Evolutionary conservation across 1,140 invertebrate species (phyloP).

Genomic region (Bombyx mori): ASM3026992v2 NC_085110.1:5226501-5227000

Average conservation of each 20-base stretch:
- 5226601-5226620: no score
- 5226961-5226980: slow-evolving; percentile 47
- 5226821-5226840: slow-evolving; percentile 32
- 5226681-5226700: slow-evolving; percentile 35
- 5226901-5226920: slow-evolving; percentile 61
- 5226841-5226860: slow-evolving; percentile 39
- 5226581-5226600: no score
- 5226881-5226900: slow-evolving; percentile 64
- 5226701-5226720: slow-evolving; percentile 31
- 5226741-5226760: slow-evolving; percentile 70
- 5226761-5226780: slow-evolving; percentile 67
- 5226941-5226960: slow-evolving; percentile 66
- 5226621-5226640: neutral
- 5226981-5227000: slow-evolving; percentile 6
- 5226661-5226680: slow-evolving; percentile 22
- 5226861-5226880: slow-evolving; percentile 45
- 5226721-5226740: slow-evolving; percentile 61
- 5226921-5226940: slow-evolving; percentile 70
- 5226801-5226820: slow-evolving; percentile 66
- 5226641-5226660: neutral
- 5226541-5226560: no score
- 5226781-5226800: slow-evolving; percentile 66
- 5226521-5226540: no score
- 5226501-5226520: no score
- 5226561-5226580: no score